A percentile compares a stretch with the other conserved stretches of the same genome.
These are phyloP conservation scores for Dicranocentrus wangi DNA, from an alignment of 2,888 invertebrate genomes.

Conservation along the genomic window DNA sequence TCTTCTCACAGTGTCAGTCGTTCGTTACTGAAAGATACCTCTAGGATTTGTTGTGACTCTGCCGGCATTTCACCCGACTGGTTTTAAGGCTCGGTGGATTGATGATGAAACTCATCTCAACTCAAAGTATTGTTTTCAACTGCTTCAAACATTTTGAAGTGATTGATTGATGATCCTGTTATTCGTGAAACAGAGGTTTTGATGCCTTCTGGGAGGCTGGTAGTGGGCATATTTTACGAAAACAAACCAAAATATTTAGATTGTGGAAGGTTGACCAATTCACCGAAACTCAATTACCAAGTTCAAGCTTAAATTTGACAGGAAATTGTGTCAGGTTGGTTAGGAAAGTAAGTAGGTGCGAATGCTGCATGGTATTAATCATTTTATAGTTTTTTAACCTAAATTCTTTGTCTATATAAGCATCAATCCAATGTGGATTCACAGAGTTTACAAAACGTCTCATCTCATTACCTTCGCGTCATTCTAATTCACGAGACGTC, in stretches of 20 bases:
- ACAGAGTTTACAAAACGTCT: background rate
- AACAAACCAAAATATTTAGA: slow-evolving; percentile 27
- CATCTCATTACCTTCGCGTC: slow-evolving; percentile 14
- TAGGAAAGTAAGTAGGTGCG: no score
- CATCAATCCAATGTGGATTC: no score
- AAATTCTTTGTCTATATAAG: no score
- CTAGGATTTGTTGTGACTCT: background rate
- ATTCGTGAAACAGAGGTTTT: background rate
- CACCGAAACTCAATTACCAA: no score
- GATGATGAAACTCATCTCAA: background rate
- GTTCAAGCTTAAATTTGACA: no score
- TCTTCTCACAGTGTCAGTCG: no score
- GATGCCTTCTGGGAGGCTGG: slow-evolving; percentile 9
- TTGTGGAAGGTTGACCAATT: no score
- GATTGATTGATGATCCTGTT: background rate
- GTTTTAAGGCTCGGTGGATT: background rate
- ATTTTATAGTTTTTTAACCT: no score
- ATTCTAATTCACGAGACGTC: slow-evolving; percentile 13
- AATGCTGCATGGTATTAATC: no score
- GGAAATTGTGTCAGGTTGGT: no score
- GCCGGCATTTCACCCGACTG: background rate
- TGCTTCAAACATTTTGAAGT: background rate
- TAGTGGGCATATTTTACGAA: background rate
- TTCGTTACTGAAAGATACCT: no score
- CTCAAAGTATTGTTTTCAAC: background rate